phyloP scores from a whole-genome alignment of 2,113 vertebrate species.

The Pteronura brasiliensis region DNA sequence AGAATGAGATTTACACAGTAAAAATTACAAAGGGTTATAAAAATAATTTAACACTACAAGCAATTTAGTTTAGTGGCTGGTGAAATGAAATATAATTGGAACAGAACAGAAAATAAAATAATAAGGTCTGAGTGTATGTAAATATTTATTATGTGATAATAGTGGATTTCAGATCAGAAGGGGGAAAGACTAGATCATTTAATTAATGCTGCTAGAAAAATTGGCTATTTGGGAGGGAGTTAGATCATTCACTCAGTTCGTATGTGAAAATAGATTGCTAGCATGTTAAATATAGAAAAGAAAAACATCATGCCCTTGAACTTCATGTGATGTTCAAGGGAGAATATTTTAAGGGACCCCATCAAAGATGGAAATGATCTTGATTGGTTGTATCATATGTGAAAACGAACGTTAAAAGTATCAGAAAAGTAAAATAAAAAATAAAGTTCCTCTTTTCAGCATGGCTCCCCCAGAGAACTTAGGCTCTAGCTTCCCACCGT shows the following conservation, averaged over 20 bases:
- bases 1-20: constrained; percentile 21
- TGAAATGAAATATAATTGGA: constrained; percentile 56
- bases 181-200: constrained; percentile 22
- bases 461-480: not conserved
- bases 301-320: not conserved
- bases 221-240: not conserved
- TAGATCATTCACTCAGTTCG: not conserved
- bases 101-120: constrained; percentile 37
- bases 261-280: not conserved
- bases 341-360: constrained; percentile 30
- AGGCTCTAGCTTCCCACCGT: fast-evolving
- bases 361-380: not conserved
- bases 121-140: constrained; percentile 24
- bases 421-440: not conserved
- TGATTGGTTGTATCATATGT: not conserved
- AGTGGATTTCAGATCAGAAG: constrained; percentile 43
- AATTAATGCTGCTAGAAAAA: constrained; percentile 54
- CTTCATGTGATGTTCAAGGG: not conserved
- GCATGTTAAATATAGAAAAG: not conserved
- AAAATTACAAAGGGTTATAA: constrained; percentile 35
- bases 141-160: constrained; percentile 56
- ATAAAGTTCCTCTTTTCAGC: not conserved
- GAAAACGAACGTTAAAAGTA: constrained; percentile 5
- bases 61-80: constrained; percentile 39
- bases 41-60: constrained; percentile 41